phyloP scores from a whole-genome alignment of 2,888 invertebrate species.

The Polietes domitor region DNA sequence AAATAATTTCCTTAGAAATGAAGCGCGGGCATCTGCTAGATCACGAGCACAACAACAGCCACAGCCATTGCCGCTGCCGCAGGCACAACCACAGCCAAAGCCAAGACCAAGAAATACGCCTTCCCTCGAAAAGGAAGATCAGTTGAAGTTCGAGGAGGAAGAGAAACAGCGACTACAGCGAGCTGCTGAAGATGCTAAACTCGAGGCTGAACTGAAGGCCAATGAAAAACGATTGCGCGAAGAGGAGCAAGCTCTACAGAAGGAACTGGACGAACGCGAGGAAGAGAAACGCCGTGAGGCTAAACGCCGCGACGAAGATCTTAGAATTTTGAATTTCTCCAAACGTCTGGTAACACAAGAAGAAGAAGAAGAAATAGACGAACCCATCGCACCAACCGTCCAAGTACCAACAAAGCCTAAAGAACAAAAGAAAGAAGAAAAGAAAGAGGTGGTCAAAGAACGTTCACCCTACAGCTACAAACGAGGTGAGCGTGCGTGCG shows the following conservation, averaged over 20 bases:
- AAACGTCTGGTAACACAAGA: slow-evolving; percentile 73
- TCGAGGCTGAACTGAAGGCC: slow-evolving; percentile 72
- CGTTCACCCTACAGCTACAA: slow-evolving; percentile 80
- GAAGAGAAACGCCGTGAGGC: slow-evolving; percentile 73
- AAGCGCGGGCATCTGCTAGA: slow-evolving; percentile 49
- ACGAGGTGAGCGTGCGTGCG: slow-evolving; percentile 82
- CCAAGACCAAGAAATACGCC: slow-evolving; percentile 48
- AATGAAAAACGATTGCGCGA: slow-evolving; percentile 73
- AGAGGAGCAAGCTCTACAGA: slow-evolving; percentile 72
- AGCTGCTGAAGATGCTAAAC: slow-evolving; percentile 72
- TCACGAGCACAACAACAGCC: slow-evolving; percentile 69
- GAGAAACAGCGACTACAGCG: slow-evolving; percentile 55
- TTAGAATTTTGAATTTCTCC: slow-evolving; percentile 73
- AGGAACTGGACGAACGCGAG: slow-evolving; percentile 70
- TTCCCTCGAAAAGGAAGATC: slow-evolving; percentile 43
- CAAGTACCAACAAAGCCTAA: too few species aligned
- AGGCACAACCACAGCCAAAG: slow-evolving; percentile 69
- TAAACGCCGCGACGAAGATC: slow-evolving; percentile 76
- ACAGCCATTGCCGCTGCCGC: slow-evolving; percentile 43
- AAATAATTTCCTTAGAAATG: slow-evolving; percentile 63
- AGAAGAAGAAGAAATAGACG: slow-evolving; percentile 68
- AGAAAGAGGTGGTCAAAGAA: slow-evolving; percentile 80
- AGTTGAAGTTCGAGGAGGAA: slow-evolving; percentile 41
- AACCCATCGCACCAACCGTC: slow-evolving; percentile 78
- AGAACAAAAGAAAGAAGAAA: slow-evolving; percentile 72